phyloP scores from a whole-genome alignment of 2,888 invertebrate species.

The Cosmia trapezina region DNA sequence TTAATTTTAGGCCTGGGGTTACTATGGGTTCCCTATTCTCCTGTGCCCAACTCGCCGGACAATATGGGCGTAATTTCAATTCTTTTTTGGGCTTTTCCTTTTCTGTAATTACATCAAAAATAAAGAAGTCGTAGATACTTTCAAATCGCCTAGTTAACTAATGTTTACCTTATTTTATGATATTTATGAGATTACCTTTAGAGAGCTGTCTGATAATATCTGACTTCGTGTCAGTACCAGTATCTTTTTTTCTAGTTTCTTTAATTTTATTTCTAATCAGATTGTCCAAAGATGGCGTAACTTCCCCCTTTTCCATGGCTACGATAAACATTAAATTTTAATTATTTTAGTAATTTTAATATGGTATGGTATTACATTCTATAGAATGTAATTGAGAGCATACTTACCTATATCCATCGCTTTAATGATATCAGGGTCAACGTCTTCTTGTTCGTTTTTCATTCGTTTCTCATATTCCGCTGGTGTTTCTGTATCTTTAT shows the following conservation, averaged over 20 bases:
- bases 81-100: neutral
- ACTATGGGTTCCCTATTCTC: neutral
- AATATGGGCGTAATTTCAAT: neutral
- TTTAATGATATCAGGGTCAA: constrained; percentile 20
- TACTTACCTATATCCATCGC: constrained; percentile 42
- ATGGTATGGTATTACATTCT: too few relatives aligned
- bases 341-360: neutral
- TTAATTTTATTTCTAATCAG: constrained; percentile 18
- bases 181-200: constrained; percentile 5
- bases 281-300: constrained; percentile 20
- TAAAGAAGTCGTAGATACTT: neutral
- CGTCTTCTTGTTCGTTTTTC: neutral
- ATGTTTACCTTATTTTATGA: neutral
- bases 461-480: neutral
- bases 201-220: neutral
- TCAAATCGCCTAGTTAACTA: neutral
- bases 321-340: neutral
- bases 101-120: constrained; percentile 19
- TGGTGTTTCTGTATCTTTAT: constrained; percentile 16
- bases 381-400: neutral
- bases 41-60: neutral
- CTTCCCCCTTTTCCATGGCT: constrained; percentile 17
- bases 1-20: constrained; percentile 8
- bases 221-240: neutral
- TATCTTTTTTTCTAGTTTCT: neutral